These are phyloP conservation scores for Muschampia staudingeri DNA, from an alignment of 2,888 invertebrate genomes.

Conservation along the genomic window DNA sequence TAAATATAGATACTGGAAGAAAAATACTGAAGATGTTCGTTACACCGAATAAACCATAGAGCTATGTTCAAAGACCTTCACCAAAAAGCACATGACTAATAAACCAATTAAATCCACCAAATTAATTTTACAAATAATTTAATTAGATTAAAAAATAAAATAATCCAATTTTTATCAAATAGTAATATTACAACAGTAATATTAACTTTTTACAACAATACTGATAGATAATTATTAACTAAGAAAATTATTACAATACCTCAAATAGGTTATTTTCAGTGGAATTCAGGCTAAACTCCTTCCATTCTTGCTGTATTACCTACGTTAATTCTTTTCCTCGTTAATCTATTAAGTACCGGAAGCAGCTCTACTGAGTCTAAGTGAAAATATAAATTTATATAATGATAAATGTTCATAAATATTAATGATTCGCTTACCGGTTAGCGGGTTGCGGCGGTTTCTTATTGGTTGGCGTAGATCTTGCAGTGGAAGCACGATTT, in stretches of 20 bases:
- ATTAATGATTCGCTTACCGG: slow-evolving; percentile 74
- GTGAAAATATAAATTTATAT: slow-evolving; percentile 1
- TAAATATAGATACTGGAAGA: neutral
- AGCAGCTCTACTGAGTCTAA: neutral
- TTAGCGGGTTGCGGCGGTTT: slow-evolving; percentile 84
- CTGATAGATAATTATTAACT: too few species aligned
- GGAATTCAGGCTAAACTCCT: too few species aligned
- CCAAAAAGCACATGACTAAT: slow-evolving; percentile 12
- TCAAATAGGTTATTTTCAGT: too few species aligned
- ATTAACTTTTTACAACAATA: neutral
- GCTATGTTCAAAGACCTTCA: slow-evolving; percentile 23
- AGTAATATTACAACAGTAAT: too few species aligned
- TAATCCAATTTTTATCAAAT: too few species aligned
- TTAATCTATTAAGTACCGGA: neutral
- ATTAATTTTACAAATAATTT: too few species aligned
- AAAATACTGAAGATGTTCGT: neutral
- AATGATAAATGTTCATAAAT: neutral
- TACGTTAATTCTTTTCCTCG: neutral
- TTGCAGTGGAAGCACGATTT: slow-evolving; percentile 66
- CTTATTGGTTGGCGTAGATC: slow-evolving; percentile 74
- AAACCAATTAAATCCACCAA: neutral
- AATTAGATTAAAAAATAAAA: too few species aligned
- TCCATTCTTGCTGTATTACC: too few species aligned
- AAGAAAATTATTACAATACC: too few species aligned
- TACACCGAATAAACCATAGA: slow-evolving; percentile 15